Base-by-base conservation (phyloP, 2,113 vertebrate genomes). In the Micronisus gabar region DNA sequence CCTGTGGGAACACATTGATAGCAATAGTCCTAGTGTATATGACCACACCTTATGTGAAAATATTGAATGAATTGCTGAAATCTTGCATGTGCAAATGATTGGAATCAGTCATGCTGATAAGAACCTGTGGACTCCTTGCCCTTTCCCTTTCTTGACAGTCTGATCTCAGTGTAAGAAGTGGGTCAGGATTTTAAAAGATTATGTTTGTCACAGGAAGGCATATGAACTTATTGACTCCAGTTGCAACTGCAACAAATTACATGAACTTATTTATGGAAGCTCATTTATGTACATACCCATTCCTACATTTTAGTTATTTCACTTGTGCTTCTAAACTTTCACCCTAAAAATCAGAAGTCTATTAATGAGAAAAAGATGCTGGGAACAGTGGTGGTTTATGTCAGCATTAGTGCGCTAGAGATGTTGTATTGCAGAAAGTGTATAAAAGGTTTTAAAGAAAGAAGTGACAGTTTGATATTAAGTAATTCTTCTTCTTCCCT, bases 401-500 rank as follows among this genome's bases (percentile, higher is more conserved):
- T n/a, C 41, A 15, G 50, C n/a, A 4, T 52, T 74, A 67, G 47
- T 63, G 41, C 0, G 0, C 20, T 72, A 47, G 43, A 75, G 40
- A 62, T 61, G 36, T 13, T 80, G 58, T 47, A 47, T 43, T 62
- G 53, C 53, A 85, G 56, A 65, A 88, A 87, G 32, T 21, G 3
- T 27, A 55, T 27, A 40, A 68, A 89, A 84, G n/a, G 32, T 62
- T 86, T 65, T 71, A 75, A 79, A 68, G 78, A 80, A 96, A 86
- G 47, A 65, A 79, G 25, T 78, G 65, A 75, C 40, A 79, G 47
- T 68, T 86, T 79, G 40, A 53, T 87, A 41, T 63, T 61, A 94
- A 95, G 58, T 75, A 68, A 80, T 89, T 88, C 12, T n/a, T 81
- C 43, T 67, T 81, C 47, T 91, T 89, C 68, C 59, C 66, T 86